These are phyloP conservation scores for Streptopelia turtur DNA, from an alignment of 2,797 vertebrate genomes.

Conservation along the genomic window DNA sequence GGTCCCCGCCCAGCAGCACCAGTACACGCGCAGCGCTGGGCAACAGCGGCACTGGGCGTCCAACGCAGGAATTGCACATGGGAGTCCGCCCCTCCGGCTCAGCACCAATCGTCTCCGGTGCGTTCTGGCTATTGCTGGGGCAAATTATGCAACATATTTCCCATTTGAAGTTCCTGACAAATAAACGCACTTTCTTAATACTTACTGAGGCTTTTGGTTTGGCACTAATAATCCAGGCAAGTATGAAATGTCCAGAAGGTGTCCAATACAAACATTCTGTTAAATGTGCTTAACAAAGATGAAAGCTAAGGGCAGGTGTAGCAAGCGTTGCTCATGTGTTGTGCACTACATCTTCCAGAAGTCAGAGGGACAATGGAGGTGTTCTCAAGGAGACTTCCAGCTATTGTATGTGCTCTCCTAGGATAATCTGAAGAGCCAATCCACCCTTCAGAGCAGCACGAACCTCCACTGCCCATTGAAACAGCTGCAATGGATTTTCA, in stretches of 20 bases:
- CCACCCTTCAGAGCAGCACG: accelerated
- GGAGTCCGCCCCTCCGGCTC: too few relatives aligned
- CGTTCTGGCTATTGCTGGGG: accelerated
- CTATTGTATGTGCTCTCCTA: neutral
- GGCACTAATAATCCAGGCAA: neutral
- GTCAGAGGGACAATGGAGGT: neutral
- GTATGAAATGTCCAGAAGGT: accelerated
- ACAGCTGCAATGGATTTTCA: slow-evolving; percentile 50
- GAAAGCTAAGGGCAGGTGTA: accelerated
- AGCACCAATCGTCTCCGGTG: accelerated
- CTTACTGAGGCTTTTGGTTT: neutral
- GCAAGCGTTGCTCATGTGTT: accelerated
- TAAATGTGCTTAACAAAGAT: neutral
- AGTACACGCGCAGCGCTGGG: accelerated
- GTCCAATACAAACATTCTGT: accelerated
- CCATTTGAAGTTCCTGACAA: neutral
- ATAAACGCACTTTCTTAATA: accelerated
- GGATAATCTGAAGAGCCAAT: neutral
- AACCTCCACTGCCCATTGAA: neutral
- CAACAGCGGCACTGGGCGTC: neutral
- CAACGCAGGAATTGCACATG: neutral
- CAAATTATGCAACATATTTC: neutral
- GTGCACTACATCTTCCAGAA: neutral
- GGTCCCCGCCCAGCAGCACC: neutral
- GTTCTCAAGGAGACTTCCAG: neutral